phyloP scores from a whole-genome alignment of 2,888 invertebrate genomes.

The Pheosia tremula region DNA sequence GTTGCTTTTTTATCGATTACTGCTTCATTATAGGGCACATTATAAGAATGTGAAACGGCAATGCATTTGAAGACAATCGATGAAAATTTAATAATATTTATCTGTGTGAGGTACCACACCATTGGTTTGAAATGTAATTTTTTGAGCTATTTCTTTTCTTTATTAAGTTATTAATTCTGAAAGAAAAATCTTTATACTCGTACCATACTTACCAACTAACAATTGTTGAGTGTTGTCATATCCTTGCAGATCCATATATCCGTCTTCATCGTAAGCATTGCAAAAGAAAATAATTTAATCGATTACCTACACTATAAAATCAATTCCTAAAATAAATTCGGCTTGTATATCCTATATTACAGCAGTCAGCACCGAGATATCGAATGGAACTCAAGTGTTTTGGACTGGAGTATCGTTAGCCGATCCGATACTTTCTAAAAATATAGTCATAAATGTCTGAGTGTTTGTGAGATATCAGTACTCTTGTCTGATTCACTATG shows the following conservation, averaged over 20 bases:
- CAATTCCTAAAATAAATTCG: neutral
- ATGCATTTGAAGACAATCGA: too few relatives aligned
- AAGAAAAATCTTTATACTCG: neutral
- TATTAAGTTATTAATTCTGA: neutral
- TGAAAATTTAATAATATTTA: too few relatives aligned
- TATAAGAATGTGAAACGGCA: too few relatives aligned
- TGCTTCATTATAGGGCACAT: too few relatives aligned
- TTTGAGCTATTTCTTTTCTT: too few relatives aligned
- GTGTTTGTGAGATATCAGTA: conserved; percentile 23
- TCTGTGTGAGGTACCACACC: too few relatives aligned
- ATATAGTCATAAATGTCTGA: conserved; percentile 28
- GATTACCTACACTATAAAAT: neutral
- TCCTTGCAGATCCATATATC: conserved; percentile 71
- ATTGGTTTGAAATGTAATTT: too few relatives aligned
- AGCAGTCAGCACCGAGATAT: neutral
- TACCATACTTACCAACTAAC: conserved; percentile 64
- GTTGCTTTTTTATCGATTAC: too few relatives aligned
- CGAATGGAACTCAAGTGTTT: conserved; percentile 30
- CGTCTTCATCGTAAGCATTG: conserved; percentile 58
- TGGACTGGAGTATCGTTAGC: conserved; percentile 32
- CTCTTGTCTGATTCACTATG: conserved; percentile 24
- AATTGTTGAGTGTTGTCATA: conserved; percentile 73
- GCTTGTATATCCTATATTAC: neutral
- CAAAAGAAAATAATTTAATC: conserved; percentile 36
- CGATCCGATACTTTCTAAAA: conserved; percentile 26